Evolutionary conservation across 2,888 invertebrate species (phyloP).

Genomic region (Aspidiotus rigidus): DNA sequence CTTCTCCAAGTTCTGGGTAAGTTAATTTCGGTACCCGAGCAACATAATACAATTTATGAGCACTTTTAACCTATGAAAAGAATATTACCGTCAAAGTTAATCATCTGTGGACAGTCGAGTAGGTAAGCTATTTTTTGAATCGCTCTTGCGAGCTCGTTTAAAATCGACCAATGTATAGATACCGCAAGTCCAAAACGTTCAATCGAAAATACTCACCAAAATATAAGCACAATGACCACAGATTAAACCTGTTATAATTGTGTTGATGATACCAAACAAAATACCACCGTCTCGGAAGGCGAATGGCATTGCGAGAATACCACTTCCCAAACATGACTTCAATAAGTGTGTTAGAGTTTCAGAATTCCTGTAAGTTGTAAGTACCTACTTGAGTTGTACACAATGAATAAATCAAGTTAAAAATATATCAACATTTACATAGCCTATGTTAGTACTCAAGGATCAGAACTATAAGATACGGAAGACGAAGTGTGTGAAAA

Average conservation of each 20-base stretch:
- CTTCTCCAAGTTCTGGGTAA: conserved; percentile 78
- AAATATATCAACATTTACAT: neutral
- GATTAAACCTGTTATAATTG: conserved; percentile 76
- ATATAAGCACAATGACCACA: conserved; percentile 94
- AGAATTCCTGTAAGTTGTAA: conserved; percentile 57
- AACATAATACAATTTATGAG: conserved; percentile 67
- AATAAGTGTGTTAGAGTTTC: conserved; percentile 87
- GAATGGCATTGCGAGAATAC: conserved; percentile 87
- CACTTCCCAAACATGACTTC: conserved; percentile 93
- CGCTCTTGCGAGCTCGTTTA: neutral
- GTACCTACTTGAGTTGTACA: neutral
- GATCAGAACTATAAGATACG: too few species aligned
- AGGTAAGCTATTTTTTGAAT: neutral
- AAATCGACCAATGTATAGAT: neutral
- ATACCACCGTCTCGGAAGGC: conserved; percentile 85
- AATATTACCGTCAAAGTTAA: neutral
- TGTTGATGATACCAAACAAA: conserved; percentile 69
- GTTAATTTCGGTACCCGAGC: conserved; percentile 64
- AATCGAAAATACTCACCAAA: conserved; percentile 53
- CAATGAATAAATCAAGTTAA: neutral
- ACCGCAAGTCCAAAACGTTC: neutral
- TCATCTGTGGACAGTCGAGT: neutral
- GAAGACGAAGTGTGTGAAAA: too few species aligned
- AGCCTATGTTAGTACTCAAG: too few species aligned
- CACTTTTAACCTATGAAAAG: conserved; percentile 62